Base-by-base conservation (phyloP, 2,113 vertebrate species). In the Carlito syrichta region DNA sequence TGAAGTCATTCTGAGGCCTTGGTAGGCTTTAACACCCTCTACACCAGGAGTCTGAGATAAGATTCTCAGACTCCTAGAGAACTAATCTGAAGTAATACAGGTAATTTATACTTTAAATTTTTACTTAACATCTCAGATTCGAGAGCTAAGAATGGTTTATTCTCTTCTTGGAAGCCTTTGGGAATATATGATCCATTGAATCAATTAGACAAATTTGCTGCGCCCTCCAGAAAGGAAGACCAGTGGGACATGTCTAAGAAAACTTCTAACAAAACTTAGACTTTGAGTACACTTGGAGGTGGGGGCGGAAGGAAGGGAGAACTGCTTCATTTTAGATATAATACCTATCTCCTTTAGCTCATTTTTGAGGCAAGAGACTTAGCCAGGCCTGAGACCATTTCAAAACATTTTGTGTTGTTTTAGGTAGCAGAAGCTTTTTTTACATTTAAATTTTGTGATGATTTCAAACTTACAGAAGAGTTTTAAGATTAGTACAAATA, bases 41-140 rank as follows among this genome's bases (percentile, higher is more conserved):
- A 63, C 5, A 43, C 20, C 68, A 87, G 68, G 73, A 87, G 52
- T 78, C 95, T 78, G 68, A 71, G 76, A 73, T 38, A 32, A 48
- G 30, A 58, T 40, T 85, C 60, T 58, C 83, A 71, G 86, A 78
- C 89, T 78, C 86, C 69, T 90, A 93, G 95, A 86, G 89, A 78
- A 86, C 71, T 89, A 43, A 30, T 66, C 45, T 45, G 77, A 87
- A 73, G 76, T 68, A 73, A 56, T 38, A 73, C n/a, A 87, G 82
- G 71, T 62, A 30, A 91, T 96, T 96, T 97, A 93, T 95, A 91
- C 40, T 45, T 95, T 66, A 87, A 78, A 38, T 27, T 87, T 86
- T 78, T 77, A 27, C 63, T 16, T 38, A 68, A 30, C 50, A 27
- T n/a, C 78, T 68, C 82, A 79, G 8, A 60, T 52, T 79, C 38